These are phyloP conservation scores for Sinocyclocheilus maitianheensis DNA, from an alignment of 2,113 vertebrate genomes.

Conservation along the genomic window DNA sequence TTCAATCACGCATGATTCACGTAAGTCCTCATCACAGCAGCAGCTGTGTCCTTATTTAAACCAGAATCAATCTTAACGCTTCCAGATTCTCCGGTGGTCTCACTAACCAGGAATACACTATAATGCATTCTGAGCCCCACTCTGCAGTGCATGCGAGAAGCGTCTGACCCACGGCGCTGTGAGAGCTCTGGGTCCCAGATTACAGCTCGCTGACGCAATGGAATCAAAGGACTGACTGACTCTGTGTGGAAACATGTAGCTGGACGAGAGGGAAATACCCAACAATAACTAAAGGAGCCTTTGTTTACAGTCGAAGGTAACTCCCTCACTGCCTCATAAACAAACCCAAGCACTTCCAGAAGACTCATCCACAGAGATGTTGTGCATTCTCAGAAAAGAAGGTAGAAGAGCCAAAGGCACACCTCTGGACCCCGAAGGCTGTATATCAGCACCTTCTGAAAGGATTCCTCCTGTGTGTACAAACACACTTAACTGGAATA, in stretches of 20 bases:
- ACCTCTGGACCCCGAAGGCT: too few relatives aligned
- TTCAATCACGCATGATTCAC: too few relatives aligned
- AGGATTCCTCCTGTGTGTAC: too few relatives aligned
- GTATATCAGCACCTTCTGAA: too few relatives aligned
- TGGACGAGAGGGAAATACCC: constrained; percentile 34
- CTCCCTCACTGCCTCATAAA: neutral
- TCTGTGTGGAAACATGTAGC: constrained; percentile 17
- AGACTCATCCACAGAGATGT: too few relatives aligned
- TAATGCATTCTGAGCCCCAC: neutral
- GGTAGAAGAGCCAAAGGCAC: too few relatives aligned
- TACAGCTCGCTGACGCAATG: constrained; percentile 19
- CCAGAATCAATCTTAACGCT: neutral
- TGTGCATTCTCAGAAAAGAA: too few relatives aligned
- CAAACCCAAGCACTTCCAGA: neutral
- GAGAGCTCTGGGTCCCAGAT: neutral
- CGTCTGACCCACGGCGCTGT: neutral
- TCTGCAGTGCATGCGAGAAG: too few relatives aligned
- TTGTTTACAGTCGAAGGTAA: neutral
- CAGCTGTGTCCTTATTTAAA: neutral
- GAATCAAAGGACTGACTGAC: constrained; percentile 1
- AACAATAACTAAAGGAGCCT: neutral
- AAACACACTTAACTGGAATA: too few relatives aligned
- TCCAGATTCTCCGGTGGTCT: neutral
- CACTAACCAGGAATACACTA: neutral
- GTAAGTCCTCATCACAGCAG: too few relatives aligned